Base-by-base conservation (phyloP, 2,888 invertebrate species). In the Dasypogon diadema region DNA sequence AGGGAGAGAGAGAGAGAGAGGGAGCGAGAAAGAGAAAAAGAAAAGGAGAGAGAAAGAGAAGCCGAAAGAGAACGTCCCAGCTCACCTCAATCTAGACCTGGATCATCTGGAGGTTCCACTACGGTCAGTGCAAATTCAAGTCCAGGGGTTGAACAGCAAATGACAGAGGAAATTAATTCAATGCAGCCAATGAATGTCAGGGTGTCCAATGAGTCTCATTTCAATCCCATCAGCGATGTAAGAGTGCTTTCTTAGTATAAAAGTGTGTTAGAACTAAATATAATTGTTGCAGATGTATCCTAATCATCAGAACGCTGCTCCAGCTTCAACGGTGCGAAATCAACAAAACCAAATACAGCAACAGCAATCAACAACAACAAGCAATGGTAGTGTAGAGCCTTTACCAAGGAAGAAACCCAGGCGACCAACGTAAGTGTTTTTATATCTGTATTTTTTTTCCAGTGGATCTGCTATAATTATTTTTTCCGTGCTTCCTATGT, bases 371-470 rank as follows among this genome's bases (percentile, higher is more conserved):
- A 73, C 18, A 37, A 2, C 42, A 84, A 82, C 86, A 10, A 80
- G 46, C 76, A 86, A 87, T 79, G 84, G 87, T 37, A 86, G 83
- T 48, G 86, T 87, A 74, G 89, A 88, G 78, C 85, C 87, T 60
- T 89, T 91, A 4, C 95, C 97, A 0, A 88, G 97, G 76, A 98
- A 98, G 85, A 97, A 97, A 83, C 95, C 97, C 0, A 88, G 97
- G 77, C 96, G 98, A 83, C 97, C 91, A 93, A 86, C 88, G 95
- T 95, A 87, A 89, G 92, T 89, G 10, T 51, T 51, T n/a, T n/a
- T n/a, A n/a, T n/a, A n/a, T n/a, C n/a, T n/a, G n/a, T n/a, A n/a
- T n/a, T n/a, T n/a, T n/a, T n/a, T n/a, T n/a, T n/a, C n/a, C n/a
- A n/a, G n/a, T n/a, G n/a, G n/a, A n/a, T n/a, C n/a, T n/a, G n/a